A percentile compares a stretch with the other conserved stretches of the same genome.
Evolutionary conservation across 2,888 invertebrate species (phyloP).

Genomic region (Glyphotaelius pellucidus): DNA sequence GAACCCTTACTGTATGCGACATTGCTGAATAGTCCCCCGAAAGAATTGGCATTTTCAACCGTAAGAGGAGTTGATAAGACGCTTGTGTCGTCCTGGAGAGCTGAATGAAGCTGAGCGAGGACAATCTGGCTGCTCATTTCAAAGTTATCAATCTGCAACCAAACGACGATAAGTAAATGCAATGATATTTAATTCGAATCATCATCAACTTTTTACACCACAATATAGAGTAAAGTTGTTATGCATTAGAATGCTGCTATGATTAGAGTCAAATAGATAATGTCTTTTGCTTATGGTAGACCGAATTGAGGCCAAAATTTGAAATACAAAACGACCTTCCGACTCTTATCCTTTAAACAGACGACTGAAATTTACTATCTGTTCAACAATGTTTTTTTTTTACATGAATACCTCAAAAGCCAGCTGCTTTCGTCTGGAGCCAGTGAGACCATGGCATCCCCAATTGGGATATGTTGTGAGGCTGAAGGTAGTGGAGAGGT

Average conservation of each 20-base stretch:
- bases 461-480: too few species aligned
- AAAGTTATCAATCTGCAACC: constrained; percentile 50
- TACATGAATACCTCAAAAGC: too few species aligned
- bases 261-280: too few species aligned
- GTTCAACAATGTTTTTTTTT: too few species aligned
- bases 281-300: not conserved
- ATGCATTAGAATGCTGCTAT: not conserved
- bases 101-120: constrained; percentile 81
- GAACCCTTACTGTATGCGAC: constrained; percentile 85
- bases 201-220: not conserved
- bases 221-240: not conserved
- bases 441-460: too few species aligned
- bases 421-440: too few species aligned
- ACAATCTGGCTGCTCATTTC: constrained; percentile 79
- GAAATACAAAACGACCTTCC: not conserved
- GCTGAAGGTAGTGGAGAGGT: too few species aligned
- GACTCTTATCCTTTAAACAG: too few species aligned
- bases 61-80: constrained; percentile 79
- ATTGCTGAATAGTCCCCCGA: constrained; percentile 80
- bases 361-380: too few species aligned
- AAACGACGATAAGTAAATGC: not conserved
- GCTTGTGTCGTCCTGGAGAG: constrained; percentile 80
- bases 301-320: not conserved
- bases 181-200: not conserved
- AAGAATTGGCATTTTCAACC: constrained; percentile 78